Evolutionary conservation across 2,113 vertebrate genomes (phyloP), one percentile per base, ranked within the genome.

Genomic region (Brachyistius frenatus): DNA sequence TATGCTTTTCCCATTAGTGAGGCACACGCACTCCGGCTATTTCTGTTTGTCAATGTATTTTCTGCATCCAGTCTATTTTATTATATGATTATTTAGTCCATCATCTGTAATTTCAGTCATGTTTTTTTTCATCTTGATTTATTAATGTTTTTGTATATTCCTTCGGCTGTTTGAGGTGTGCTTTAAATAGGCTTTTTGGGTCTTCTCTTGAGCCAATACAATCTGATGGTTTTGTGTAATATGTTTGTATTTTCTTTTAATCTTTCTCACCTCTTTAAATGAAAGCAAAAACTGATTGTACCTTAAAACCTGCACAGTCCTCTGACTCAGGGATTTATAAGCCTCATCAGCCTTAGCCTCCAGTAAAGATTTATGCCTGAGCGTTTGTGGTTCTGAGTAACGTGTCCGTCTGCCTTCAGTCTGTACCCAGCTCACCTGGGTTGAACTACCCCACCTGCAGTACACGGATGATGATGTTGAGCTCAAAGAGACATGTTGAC

Each of bases 401-500:
- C 36, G 70, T 5, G 6, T 30, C 44, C 36, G 2, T 62, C 35
- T 66, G 50, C 49, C 11, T 53, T 74, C 33, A 58, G 44, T 13
- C 30, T 62, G 52, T 15, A n/a, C 7, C 56, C n/a, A 5, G 23
- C 62, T 78, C 72, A 77, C 44, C 47, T 58, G 57, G 3, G 8
- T 8, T 73, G 47, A 77, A 78, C 80, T 57, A 23, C 23, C 23
- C 66, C 46, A 16, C 3, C 41, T 44, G 8, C 73, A 58, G 68
- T 47, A 68, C 69, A 73, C 0, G 35, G n/a, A 11, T 61, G 3
- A 65, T 41, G 66, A 64, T 61, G 83, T 16, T 73, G 75, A 85
- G 50, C 84, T 87, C 76, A 76, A 47, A 84, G 52, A 84, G 56
- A 76, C 49, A 16, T 9, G 9, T 16, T 69, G 78, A 87, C 79